Percentiles rank a stretch among this genome's conserved stretches.
Evolutionary conservation across 2,113 vertebrate genomes (phyloP).

Genomic region (Oriolus oriolus): DNA sequence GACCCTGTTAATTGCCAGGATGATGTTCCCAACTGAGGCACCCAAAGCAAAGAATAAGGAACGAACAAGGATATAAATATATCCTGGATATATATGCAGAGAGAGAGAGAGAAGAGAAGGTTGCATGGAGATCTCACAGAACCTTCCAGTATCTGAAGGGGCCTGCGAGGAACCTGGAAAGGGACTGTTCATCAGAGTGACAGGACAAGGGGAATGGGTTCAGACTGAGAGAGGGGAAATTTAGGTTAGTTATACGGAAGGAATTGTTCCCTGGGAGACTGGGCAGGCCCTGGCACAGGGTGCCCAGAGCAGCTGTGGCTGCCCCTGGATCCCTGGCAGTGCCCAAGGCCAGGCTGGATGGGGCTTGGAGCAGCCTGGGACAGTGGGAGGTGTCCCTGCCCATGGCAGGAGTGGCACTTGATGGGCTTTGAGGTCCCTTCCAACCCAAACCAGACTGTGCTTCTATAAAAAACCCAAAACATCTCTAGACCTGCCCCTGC

Average conservation of each 20-base stretch:
- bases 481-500: background rate
- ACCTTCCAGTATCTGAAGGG: background rate
- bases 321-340: background rate
- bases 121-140: background rate
- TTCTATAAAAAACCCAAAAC: background rate
- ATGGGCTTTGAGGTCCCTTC: background rate
- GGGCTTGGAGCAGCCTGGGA: background rate
- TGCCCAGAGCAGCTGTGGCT: background rate
- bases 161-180: background rate
- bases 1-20: background rate
- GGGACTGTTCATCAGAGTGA: background rate
- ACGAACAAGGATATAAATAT: background rate
- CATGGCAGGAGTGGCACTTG: background rate
- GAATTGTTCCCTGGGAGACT: background rate
- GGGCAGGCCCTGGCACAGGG: background rate
- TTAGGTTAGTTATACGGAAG: background rate
- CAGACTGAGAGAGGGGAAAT: background rate
- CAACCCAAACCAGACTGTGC: background rate
- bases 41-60: background rate
- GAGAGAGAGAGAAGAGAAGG: background rate
- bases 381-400: background rate
- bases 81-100: background rate
- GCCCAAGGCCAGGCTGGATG: fast-evolving
- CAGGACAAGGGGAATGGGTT: background rate
- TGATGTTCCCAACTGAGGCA: background rate